Percentiles rank a stretch among this genome's conserved stretches.
Evolutionary conservation across 2,113 vertebrate species (phyloP).

Genomic region (Clarias batrachus): DNA sequence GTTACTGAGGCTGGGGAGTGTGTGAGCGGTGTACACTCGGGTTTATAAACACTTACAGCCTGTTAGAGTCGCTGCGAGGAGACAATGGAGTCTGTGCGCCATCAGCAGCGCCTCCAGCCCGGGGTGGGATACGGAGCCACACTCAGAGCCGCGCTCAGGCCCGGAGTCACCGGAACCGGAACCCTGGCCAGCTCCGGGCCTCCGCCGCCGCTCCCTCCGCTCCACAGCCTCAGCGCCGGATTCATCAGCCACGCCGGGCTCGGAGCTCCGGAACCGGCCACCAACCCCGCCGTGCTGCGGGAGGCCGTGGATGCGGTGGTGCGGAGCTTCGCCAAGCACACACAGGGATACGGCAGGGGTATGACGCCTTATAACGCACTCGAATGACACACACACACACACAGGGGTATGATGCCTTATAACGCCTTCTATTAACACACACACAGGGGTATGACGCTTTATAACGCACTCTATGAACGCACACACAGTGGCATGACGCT

Average conservation of each 20-base stretch:
- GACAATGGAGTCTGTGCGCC: slow-evolving; percentile 85
- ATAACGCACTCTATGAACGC: too few species aligned
- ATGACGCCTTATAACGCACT: slow-evolving; percentile 52
- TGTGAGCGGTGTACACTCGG: neutral
- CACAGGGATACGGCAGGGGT: slow-evolving; percentile 94
- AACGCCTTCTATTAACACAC: neutral
- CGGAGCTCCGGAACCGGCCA: slow-evolving; percentile 63
- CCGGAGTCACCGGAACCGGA: slow-evolving; percentile 69
- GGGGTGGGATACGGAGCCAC: slow-evolving; percentile 76
- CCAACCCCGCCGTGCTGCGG: slow-evolving; percentile 86
- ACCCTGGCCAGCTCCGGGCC: slow-evolving; percentile 72
- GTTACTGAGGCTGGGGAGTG: neutral
- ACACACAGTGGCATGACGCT: too few species aligned
- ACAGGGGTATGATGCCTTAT: neutral
- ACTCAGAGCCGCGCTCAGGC: slow-evolving; percentile 68
- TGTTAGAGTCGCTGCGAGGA: slow-evolving; percentile 12
- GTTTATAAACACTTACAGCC: neutral
- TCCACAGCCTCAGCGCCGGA: slow-evolving; percentile 74
- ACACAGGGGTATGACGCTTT: too few species aligned
- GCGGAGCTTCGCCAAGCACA: slow-evolving; percentile 95
- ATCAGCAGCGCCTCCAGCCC: slow-evolving; percentile 80
- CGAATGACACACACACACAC: neutral
- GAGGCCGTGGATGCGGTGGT: slow-evolving; percentile 96
- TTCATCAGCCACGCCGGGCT: slow-evolving; percentile 69
- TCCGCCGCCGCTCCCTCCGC: slow-evolving; percentile 77